A percentile compares a stretch with the other conserved stretches of the same genome.
Conservation (phyloP, 2,888 invertebrate species). For the Amblyteles armatorius region DNA sequence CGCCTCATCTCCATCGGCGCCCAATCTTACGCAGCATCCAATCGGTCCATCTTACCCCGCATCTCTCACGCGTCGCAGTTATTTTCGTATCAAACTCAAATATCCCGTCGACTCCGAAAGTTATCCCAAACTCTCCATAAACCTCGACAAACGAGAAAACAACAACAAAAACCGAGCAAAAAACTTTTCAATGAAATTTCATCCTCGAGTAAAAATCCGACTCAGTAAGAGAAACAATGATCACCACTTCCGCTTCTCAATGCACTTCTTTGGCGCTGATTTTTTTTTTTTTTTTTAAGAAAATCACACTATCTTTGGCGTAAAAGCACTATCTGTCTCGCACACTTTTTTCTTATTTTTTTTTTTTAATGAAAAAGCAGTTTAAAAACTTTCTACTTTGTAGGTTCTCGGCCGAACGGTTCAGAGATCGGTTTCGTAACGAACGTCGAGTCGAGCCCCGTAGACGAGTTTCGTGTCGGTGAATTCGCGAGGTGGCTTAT, state of each 20-base stretch:
- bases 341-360: background rate
- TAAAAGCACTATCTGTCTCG: conserved; percentile 12
- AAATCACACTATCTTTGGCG: conserved; percentile 48
- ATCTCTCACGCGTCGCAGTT: background rate
- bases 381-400: background rate
- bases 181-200: background rate
- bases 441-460: background rate
- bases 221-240: background rate
- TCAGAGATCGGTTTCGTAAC: background rate
- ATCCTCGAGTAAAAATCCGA: conserved; percentile 7
- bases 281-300: background rate
- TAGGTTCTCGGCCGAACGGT: background rate
- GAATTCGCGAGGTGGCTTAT: conserved; percentile 12
- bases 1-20: conserved; percentile 12
- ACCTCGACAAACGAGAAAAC: background rate
- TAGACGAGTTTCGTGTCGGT: background rate
- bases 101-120: background rate
- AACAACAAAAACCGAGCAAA: background rate
- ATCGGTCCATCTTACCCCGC: conserved; percentile 23
- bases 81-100: background rate
- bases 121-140: conserved; percentile 6
- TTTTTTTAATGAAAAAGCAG: background rate
- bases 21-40: conserved; percentile 8
- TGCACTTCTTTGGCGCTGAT: conserved; percentile 26
- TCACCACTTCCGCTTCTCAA: conserved; percentile 10